Evolutionary conservation across 2,797 vertebrate genomes (phyloP).

Genomic region (Discoglossus pictus): DNA sequence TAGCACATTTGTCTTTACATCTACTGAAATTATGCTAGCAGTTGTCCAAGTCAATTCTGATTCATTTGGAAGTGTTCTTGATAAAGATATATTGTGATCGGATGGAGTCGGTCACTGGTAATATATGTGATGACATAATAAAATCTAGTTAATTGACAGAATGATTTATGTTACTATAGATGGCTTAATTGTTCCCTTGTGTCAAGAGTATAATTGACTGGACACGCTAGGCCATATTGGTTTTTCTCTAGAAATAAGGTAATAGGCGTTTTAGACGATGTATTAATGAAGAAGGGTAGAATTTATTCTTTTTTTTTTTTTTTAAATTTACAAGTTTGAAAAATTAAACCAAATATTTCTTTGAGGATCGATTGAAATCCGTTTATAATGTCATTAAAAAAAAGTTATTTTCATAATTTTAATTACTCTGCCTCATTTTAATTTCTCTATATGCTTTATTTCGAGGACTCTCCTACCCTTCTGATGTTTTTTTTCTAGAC

Average conservation of each 20-base stretch:
- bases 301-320: too few relatives aligned
- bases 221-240: slow-evolving; percentile 76
- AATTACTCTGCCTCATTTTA: too few relatives aligned
- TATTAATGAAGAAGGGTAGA: slow-evolving; percentile 56
- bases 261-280: slow-evolving; percentile 75
- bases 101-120: slow-evolving; percentile 87
- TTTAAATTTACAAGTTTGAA: too few relatives aligned
- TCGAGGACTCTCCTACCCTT: too few relatives aligned
- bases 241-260: slow-evolving; percentile 71
- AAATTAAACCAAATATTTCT: too few relatives aligned
- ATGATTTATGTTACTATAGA: slow-evolving; percentile 91
- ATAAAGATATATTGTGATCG: slow-evolving; percentile 86
- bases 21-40: slow-evolving; percentile 92
- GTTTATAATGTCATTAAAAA: too few relatives aligned
- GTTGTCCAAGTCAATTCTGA: slow-evolving; percentile 85
- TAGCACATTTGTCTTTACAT: slow-evolving; percentile 84
- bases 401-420: too few relatives aligned
- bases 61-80: slow-evolving; percentile 85
- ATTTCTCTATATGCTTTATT: too few relatives aligned
- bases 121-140: slow-evolving; percentile 96
- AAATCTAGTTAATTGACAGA: slow-evolving; percentile 97
- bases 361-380: too few relatives aligned
- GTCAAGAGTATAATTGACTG: slow-evolving; percentile 82
- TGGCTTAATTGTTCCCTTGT: slow-evolving; percentile 95
- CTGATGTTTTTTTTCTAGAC: too few relatives aligned